A percentile compares a stretch with the other conserved stretches of the same genome.
Evolutionary conservation across 2,888 invertebrate genomes (phyloP).

Genomic region (Cryptus viduatorius): DNA sequence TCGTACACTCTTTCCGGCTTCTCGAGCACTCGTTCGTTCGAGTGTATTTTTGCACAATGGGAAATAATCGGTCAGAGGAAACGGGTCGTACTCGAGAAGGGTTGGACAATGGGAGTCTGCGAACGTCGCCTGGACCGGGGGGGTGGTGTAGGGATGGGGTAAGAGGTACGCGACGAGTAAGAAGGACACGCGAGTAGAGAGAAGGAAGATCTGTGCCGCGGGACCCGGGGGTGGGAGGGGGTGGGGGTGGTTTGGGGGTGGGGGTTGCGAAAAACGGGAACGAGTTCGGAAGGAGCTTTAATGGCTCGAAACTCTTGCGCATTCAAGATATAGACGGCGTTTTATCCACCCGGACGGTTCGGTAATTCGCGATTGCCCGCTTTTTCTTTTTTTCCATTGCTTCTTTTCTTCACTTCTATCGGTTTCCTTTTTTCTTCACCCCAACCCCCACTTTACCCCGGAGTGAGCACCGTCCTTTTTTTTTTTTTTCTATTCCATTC

Average conservation of each 20-base stretch:
- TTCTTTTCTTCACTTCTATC: slow-evolving; percentile 40
- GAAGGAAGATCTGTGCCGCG: slow-evolving; percentile 28
- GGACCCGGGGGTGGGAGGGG: slow-evolving; percentile 25
- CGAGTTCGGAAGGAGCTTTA: slow-evolving; percentile 67
- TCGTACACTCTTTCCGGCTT: slow-evolving; percentile 37
- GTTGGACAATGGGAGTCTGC: slow-evolving; percentile 67
- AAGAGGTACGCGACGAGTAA: slow-evolving; percentile 17
- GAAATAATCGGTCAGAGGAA: slow-evolving; percentile 72
- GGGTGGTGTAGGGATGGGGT: not conserved
- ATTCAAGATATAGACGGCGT: slow-evolving; percentile 74
- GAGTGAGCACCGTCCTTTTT: slow-evolving; percentile 9
- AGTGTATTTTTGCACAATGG: slow-evolving; percentile 69
- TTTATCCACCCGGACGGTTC: slow-evolving; percentile 74
- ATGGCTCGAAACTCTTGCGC: slow-evolving; percentile 73
- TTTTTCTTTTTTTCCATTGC: slow-evolving; percentile 55
- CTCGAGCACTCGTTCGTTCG: slow-evolving; percentile 65
- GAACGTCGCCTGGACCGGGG: not conserved
- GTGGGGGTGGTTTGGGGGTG: slow-evolving; percentile 3
- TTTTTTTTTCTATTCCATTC: slow-evolving; percentile 41
- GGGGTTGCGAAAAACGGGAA: slow-evolving; percentile 4
- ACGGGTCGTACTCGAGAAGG: slow-evolving; percentile 58
- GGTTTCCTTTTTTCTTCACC: slow-evolving; percentile 40
- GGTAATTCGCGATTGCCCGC: slow-evolving; percentile 74
- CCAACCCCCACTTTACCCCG: not conserved
- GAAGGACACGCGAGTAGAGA: not conserved